Evolutionary conservation across 2,113 vertebrate species (phyloP), one percentile per base, ranked within the genome.

Genomic region (Casuarius casuarius): DNA sequence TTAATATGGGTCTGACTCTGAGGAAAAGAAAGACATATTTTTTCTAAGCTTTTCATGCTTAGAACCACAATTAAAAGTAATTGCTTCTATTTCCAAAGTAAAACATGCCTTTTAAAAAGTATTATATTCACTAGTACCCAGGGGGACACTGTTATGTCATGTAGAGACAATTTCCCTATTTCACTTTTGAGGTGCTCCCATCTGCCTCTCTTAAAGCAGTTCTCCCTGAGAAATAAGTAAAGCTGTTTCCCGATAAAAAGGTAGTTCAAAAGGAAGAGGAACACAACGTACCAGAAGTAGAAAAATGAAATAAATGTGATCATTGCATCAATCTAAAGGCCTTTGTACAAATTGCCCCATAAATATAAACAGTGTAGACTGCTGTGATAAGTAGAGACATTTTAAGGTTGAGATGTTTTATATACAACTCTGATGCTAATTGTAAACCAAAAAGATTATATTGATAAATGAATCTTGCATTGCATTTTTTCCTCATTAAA

Each of bases 51-150:
- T 95, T 88, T 79, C 87, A 67, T 56, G 81, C 95, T 92, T 94
- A 92, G 95, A 93, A 95, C 40, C 35, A 88, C 94, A 97, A 96
- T 97, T 96, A 97, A 90, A 94, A 96, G 75, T 94, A 96, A 96
- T 95, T 92, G 71, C 70, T 92, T 93, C 73, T 90, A n/a, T 90
- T 92, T 92, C 83, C 28, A 25, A 87, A 92, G 67, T 93, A 87
- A 95, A 96, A 86, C 46, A 59, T 20, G 46, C 49, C 75, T 94
- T 91, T 96, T 74, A 84, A 92, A 90, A 95, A 46, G 63, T 73
- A 28, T 52, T 63, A 86, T 87, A 58, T 70, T 80, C 63, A 66
- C 38, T 52, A 42, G 62, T 58, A 83, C 78, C 42, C 63, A 63
- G 44, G 84, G 93, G 91, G 33, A 83, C 8, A 5, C 68, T 92